A percentile compares a stretch with the other conserved stretches of the same genome.
These are phyloP conservation scores for Xiphophorus maculatus DNA, from an alignment of 2,113 vertebrate genomes.

Conservation along the genomic window DNA sequence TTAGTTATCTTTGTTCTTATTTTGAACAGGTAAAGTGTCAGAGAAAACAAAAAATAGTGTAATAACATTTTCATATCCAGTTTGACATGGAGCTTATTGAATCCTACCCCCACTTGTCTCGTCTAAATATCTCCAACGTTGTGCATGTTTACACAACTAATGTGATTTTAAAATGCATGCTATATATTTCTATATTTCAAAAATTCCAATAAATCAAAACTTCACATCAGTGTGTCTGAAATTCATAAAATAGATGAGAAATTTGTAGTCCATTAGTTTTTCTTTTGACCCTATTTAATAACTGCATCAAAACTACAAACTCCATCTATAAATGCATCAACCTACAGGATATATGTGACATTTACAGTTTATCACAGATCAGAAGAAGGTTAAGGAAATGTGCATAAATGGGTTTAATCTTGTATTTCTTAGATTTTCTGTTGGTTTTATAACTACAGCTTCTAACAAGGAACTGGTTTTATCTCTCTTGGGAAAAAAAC, in stretches of 20 bases:
- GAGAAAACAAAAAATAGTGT: too few relatives aligned
- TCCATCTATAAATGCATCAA: neutral
- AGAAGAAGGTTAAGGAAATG: neutral
- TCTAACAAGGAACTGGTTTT: too few relatives aligned
- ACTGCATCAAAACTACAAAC: neutral
- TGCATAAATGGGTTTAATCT: neutral
- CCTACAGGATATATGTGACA: too few relatives aligned
- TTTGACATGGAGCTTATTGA: too few relatives aligned
- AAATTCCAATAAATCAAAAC: neutral
- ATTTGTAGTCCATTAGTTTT: too few relatives aligned
- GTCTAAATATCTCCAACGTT: too few relatives aligned
- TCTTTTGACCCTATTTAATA: neutral
- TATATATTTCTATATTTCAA: neutral
- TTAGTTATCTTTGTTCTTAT: neutral
- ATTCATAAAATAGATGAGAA: neutral
- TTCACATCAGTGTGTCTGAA: neutral
- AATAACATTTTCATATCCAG: too few relatives aligned
- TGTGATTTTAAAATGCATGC: too few relatives aligned
- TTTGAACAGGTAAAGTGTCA: too few relatives aligned
- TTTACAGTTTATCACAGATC: neutral
- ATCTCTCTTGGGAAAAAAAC: neutral
- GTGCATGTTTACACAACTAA: too few relatives aligned
- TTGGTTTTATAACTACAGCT: neutral
- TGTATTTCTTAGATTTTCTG: neutral
- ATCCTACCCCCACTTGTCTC: too few relatives aligned